A percentile compares a stretch with the other conserved stretches of the same genome.
Evolutionary conservation across 2,797 vertebrate species (phyloP).

Genomic region (Morus bassanus): DNA sequence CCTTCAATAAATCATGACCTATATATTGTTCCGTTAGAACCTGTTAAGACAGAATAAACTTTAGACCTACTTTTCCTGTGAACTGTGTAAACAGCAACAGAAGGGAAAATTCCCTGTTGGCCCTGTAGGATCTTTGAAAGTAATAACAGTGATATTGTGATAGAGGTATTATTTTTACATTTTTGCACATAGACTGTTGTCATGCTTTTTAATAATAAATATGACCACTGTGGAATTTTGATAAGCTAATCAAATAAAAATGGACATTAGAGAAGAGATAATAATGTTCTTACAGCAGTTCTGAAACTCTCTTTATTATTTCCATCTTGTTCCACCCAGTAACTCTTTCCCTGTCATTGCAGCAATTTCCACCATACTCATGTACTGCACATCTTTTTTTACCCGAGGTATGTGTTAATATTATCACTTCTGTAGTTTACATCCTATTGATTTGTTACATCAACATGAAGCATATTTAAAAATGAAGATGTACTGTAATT

Average conservation of each 20-base stretch:
- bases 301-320: background rate
- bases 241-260: background rate
- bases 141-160: background rate
- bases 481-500: background rate
- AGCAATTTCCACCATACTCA: background rate
- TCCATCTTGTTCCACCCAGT: background rate
- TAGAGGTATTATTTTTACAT: background rate
- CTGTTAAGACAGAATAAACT: background rate
- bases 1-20: background rate
- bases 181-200: background rate
- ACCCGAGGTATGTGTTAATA: background rate
- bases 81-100: background rate
- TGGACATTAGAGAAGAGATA: background rate
- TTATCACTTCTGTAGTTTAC: background rate
- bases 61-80: background rate
- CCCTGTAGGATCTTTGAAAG: background rate
- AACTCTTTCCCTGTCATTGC: background rate
- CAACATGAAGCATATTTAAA: background rate
- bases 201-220: background rate
- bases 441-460: background rate
- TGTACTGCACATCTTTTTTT: rapidly evolving
- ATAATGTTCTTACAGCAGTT: background rate
- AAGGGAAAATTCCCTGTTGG: background rate
- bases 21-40: background rate
- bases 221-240: background rate